Conservation (phyloP, 2,888 invertebrate species). For the Chymomyza fuscimana region DNA sequence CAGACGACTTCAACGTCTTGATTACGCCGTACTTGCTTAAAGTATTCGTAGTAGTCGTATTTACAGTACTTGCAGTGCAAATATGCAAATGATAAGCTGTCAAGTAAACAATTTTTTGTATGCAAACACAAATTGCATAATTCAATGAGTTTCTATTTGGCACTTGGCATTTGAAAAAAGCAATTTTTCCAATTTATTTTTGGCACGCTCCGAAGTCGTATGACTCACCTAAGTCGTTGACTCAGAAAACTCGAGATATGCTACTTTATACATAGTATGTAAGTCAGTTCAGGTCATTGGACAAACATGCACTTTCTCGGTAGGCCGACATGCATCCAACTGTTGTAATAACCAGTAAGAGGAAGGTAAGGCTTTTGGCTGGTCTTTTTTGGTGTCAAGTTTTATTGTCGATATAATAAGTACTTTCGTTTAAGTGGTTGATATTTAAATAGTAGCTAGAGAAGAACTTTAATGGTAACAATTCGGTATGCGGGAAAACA, state of each 20-base stretch:
- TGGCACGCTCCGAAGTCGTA: neutral
- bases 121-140: neutral
- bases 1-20: constrained; percentile 14
- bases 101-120: neutral
- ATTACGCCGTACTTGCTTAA: constrained; percentile 23
- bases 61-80: neutral
- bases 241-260: neutral
- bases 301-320: neutral
- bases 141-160: neutral
- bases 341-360: too few species aligned
- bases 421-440: neutral
- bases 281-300: too few species aligned
- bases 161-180: neutral
- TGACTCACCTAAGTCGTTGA: constrained; percentile 2
- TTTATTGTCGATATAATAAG: neutral
- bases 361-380: neutral
- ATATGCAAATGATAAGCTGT: neutral
- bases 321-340: too few species aligned
- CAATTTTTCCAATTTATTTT: neutral
- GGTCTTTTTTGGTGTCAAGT: constrained; percentile 3
- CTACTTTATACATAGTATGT: too few species aligned
- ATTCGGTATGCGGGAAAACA: neutral
- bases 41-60: neutral
- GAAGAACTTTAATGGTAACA: too few species aligned
- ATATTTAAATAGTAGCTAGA: neutral